Evolutionary conservation across 2,797 vertebrate species (phyloP).

Genomic region (Otolemur crassicaudatus): DNA sequence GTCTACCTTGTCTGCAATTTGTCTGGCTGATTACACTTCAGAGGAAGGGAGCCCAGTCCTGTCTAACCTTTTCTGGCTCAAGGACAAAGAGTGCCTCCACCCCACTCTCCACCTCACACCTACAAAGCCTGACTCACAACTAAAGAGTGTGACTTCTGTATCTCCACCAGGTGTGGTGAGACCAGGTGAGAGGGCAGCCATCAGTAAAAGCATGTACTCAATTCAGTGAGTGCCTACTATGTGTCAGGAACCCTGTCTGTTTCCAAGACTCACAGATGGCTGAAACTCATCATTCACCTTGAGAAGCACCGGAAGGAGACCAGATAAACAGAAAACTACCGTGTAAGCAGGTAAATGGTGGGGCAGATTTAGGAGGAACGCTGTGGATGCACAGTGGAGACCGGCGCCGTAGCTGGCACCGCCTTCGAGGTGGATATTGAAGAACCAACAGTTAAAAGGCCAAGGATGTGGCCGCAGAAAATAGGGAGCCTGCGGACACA

Average conservation of each 20-base stretch:
- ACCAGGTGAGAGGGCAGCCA: not conserved
- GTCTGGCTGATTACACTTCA: not conserved
- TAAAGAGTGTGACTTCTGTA: not conserved
- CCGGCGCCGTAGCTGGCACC: not conserved
- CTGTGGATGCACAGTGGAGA: not conserved
- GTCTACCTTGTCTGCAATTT: not conserved
- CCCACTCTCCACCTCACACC: not conserved
- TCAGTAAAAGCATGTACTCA: not conserved
- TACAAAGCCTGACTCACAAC: not conserved
- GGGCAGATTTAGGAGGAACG: not conserved
- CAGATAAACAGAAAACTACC: not conserved
- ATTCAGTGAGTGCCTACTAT: not conserved
- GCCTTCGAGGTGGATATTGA: not conserved
- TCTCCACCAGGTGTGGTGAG: not conserved
- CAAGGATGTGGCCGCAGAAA: not conserved
- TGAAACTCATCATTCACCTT: not conserved
- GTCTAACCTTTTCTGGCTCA: not conserved
- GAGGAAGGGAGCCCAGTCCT: not conserved
- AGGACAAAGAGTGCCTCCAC: not conserved
- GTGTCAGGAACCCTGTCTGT: not conserved
- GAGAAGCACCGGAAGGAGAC: not conserved
- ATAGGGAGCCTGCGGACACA: not conserved
- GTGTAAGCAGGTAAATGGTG: not conserved
- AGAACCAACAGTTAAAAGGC: not conserved
- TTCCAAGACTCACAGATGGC: not conserved